These are phyloP conservation scores for Hucho hucho DNA, from an alignment of 2,113 vertebrate species.

Conservation along the genomic window DNA sequence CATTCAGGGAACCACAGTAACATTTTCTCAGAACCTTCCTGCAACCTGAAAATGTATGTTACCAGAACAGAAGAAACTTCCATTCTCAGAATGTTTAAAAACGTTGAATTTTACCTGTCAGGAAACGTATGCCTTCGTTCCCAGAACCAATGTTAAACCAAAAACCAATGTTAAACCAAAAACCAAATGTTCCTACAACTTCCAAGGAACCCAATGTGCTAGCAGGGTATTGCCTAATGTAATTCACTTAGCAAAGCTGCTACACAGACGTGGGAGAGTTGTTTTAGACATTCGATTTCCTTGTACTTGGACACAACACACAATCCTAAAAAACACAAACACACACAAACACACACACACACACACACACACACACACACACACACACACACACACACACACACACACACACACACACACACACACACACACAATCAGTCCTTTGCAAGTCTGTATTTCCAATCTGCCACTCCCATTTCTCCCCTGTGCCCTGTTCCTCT, in stretches of 20 bases:
- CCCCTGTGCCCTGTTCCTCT: slow-evolving; percentile 2
- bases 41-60: no score
- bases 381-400: background rate
- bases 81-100: no score
- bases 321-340: background rate
- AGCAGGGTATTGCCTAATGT: slow-evolving; percentile 1
- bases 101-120: no score
- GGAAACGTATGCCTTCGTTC: no score
- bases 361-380: background rate
- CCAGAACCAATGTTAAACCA: no score
- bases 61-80: no score
- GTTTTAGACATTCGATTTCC: background rate
- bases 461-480: background rate
- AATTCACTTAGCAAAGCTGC: background rate
- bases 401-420: background rate
- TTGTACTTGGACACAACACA: background rate
- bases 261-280: background rate
- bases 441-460: background rate
- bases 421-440: background rate
- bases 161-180: no score
- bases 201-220: no score
- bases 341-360: background rate
- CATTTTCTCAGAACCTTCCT: no score
- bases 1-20: no score
- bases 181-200: no score